These are phyloP conservation scores for Squalus acanthias DNA, from an alignment of 2,797 vertebrate species.

Conservation along the genomic window DNA sequence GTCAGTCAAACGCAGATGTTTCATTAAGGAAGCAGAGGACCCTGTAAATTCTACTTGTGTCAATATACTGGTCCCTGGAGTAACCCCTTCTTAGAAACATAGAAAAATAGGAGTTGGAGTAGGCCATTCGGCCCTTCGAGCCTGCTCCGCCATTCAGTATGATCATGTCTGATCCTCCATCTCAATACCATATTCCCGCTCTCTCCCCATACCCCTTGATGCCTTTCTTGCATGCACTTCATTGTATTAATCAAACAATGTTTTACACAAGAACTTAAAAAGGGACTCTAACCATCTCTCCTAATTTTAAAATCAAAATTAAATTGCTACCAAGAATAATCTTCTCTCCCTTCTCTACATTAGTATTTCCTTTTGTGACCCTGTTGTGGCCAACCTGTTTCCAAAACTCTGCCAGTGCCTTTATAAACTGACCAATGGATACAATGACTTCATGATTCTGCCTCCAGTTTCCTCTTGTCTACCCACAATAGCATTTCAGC, in stretches of 20 bases:
- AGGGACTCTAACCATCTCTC: background rate
- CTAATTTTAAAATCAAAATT: background rate
- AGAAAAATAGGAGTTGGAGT: too few species aligned
- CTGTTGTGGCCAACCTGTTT: background rate
- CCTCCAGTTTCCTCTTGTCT: background rate
- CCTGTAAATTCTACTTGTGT: background rate
- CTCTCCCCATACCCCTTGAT: too few species aligned
- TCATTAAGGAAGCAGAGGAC: background rate
- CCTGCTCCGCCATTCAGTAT: too few species aligned
- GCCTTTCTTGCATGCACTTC: background rate
- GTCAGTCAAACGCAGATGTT: background rate
- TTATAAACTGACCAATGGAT: background rate
- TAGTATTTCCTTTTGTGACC: background rate
- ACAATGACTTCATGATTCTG: background rate
- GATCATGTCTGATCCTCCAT: too few species aligned
- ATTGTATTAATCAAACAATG: background rate
- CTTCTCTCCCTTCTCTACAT: background rate
- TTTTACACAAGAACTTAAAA: background rate
- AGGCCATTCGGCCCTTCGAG: too few species aligned
- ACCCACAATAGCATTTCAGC: background rate
- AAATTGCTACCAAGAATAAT: background rate
- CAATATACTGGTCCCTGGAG: background rate
- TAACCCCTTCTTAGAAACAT: background rate
- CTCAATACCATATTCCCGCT: too few species aligned
- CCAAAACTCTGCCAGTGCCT: background rate